Percentiles rank a stretch among this genome's conserved stretches.
Conservation (phyloP, 2,888 invertebrate genomes). For the Megalurothrips usitatus region DNA sequence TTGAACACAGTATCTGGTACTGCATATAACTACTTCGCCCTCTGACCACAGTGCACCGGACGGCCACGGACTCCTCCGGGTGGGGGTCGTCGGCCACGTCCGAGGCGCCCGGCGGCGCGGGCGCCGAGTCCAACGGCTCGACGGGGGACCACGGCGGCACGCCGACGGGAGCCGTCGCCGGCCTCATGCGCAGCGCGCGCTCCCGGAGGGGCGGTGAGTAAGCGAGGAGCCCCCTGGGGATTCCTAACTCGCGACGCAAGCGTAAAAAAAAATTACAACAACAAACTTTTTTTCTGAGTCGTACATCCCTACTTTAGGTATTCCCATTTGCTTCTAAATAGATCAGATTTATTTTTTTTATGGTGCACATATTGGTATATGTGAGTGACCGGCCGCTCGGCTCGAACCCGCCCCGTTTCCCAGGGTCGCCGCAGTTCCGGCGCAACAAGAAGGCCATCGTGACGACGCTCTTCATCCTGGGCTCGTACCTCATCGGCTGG, state of each 20-base stretch:
- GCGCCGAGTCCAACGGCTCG: slow-evolving; percentile 39
- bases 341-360: no score
- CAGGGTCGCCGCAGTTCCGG: slow-evolving; percentile 43
- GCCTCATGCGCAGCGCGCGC: slow-evolving; percentile 27
- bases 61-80: not conserved
- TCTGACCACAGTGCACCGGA: not conserved
- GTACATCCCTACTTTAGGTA: no score
- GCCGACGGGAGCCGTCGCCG: slow-evolving; percentile 39
- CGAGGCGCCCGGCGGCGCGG: slow-evolving; percentile 35
- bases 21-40: no score
- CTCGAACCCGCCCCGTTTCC: not conserved
- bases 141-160: slow-evolving; percentile 36
- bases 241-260: no score
- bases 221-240: no score
- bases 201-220: slow-evolving; percentile 33
- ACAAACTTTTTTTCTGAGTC: no score
- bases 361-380: no score
- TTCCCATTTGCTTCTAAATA: no score
- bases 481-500: slow-evolving; percentile 55
- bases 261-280: no score
- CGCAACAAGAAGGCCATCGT: slow-evolving; percentile 55
- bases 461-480: slow-evolving; percentile 60
- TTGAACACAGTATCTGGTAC: no score
- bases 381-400: no score
- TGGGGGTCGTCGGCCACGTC: not conserved